These are phyloP conservation scores for Anagrus nilaparvatae DNA, from an alignment of 1,140 invertebrate genomes.

Conservation along the genomic window DNA sequence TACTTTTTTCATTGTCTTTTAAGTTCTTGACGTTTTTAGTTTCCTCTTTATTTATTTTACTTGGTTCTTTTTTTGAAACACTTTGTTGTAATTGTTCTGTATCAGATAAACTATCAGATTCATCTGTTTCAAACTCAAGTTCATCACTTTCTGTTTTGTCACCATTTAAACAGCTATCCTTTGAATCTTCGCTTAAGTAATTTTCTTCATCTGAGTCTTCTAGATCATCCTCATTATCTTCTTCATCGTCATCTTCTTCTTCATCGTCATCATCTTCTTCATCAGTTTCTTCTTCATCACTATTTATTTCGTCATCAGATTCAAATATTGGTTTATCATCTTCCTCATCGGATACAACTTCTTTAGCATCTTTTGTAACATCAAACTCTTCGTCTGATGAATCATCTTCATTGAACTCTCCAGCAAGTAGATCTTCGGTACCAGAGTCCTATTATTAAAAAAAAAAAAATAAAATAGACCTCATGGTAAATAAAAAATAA, in stretches of 20 bases:
- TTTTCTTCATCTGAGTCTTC: constrained; percentile 13
- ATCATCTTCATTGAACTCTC: constrained; percentile 38
- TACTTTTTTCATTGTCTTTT: constrained; percentile 23
- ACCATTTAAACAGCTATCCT: no score
- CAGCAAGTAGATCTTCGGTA: constrained; percentile 25
- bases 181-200: constrained; percentile 12
- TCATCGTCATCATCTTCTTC: constrained; percentile 21
- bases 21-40: constrained; percentile 7
- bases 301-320: constrained; percentile 43
- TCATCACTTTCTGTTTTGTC: constrained; percentile 26
- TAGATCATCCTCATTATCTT: constrained; percentile 13
- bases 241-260: constrained; percentile 16
- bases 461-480: no score
- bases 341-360: constrained; percentile 43
- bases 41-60: constrained; percentile 11
- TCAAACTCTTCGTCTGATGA: constrained; percentile 46
- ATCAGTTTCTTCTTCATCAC: constrained; percentile 36
- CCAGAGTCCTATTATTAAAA: constrained; percentile 34
- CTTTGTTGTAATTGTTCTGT: constrained; percentile 20
- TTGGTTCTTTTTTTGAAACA: constrained; percentile 18
- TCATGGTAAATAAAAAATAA: no score
- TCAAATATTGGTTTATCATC: constrained; percentile 31
- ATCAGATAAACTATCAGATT: constrained; percentile 16
- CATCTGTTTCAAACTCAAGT: constrained; percentile 20
- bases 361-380: constrained; percentile 27